Conservation (phyloP, 2,888 invertebrate genomes). For the Drosophila colorata region DNA sequence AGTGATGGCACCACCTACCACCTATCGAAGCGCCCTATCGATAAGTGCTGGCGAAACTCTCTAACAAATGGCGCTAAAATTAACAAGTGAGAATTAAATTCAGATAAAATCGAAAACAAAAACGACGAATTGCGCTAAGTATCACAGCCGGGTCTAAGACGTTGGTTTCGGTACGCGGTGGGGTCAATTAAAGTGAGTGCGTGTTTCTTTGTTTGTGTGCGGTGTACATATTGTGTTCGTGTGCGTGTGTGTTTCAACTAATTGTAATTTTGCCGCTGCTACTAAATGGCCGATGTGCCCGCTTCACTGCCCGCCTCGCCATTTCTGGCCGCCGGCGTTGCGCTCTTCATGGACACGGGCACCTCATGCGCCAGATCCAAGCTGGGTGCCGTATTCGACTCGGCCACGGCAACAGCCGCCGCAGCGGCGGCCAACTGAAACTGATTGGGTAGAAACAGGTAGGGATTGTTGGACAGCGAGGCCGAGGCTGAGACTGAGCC, state of each 20-base stretch:
- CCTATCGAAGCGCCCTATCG: slow-evolving; percentile 44
- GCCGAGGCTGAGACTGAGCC: slow-evolving; percentile 14
- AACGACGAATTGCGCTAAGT: slow-evolving; percentile 82
- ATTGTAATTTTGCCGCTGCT: slow-evolving; percentile 17
- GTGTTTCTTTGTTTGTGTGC: slow-evolving; percentile 16
- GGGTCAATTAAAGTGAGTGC: slow-evolving; percentile 40
- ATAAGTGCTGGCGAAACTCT: slow-evolving; percentile 41
- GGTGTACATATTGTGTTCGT: not conserved
- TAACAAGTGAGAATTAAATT: slow-evolving; percentile 41
- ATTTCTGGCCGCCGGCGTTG: slow-evolving; percentile 52
- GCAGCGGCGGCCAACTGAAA: slow-evolving; percentile 82
- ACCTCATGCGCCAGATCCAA: slow-evolving; percentile 61
- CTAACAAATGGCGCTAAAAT: slow-evolving; percentile 57
- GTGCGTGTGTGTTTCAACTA: slow-evolving; percentile 21
- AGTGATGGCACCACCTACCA: slow-evolving; percentile 37
- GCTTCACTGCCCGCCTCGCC: slow-evolving; percentile 58
- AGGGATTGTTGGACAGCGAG: slow-evolving; percentile 66
- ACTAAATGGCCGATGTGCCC: slow-evolving; percentile 38
- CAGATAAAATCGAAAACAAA: slow-evolving; percentile 47
- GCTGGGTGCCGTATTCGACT: slow-evolving; percentile 51
- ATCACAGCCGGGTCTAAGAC: slow-evolving; percentile 86
- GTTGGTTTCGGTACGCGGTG: slow-evolving; percentile 72
- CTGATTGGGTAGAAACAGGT: slow-evolving; percentile 84
- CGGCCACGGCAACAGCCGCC: slow-evolving; percentile 69
- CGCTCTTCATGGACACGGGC: slow-evolving; percentile 50